Conservation (phyloP, 2,797 vertebrate genomes). For the Eremophila alpestris region DNA sequence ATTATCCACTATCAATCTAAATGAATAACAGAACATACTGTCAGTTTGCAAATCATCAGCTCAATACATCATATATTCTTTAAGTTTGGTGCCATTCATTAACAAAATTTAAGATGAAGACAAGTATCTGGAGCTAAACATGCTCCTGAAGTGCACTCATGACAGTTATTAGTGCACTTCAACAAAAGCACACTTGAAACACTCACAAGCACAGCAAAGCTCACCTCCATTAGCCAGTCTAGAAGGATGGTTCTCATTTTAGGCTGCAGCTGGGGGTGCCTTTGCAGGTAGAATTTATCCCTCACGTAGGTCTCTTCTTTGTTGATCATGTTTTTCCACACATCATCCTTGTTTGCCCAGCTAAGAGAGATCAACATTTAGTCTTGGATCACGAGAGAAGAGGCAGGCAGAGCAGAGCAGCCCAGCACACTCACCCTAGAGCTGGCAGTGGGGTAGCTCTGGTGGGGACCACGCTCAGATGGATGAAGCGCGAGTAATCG, state of each 20-base stretch:
- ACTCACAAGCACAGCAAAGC: conserved; percentile 11
- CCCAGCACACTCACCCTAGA: conserved; percentile 75
- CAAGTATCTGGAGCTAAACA: not conserved
- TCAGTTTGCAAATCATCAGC: not conserved
- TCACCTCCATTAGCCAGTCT: conserved; percentile 98
- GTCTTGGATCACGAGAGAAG: not conserved
- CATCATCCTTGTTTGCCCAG: conserved; percentile 93
- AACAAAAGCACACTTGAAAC: conserved; percentile 1
- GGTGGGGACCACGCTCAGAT: conserved; percentile 71
- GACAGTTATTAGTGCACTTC: not conserved
- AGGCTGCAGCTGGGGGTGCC: conserved; percentile 91
- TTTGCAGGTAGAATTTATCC: conserved; percentile 86
- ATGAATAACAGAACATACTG: not conserved
- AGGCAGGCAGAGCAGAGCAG: not conserved
- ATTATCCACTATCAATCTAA: not conserved
- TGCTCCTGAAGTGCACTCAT: not conserved
- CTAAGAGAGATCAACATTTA: conserved; percentile 69
- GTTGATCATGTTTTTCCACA: conserved; percentile 92
- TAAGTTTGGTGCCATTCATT: not conserved
- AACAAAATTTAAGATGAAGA: not conserved
- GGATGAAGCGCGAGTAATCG: not conserved
- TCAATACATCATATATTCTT: not conserved
- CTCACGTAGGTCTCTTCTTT: conserved; percentile 88
- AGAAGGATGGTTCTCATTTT: conserved; percentile 94
- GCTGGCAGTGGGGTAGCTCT: conserved; percentile 87